phyloP scores from a whole-genome alignment of 1,140 invertebrate species.

The Battus philenor region DNA sequence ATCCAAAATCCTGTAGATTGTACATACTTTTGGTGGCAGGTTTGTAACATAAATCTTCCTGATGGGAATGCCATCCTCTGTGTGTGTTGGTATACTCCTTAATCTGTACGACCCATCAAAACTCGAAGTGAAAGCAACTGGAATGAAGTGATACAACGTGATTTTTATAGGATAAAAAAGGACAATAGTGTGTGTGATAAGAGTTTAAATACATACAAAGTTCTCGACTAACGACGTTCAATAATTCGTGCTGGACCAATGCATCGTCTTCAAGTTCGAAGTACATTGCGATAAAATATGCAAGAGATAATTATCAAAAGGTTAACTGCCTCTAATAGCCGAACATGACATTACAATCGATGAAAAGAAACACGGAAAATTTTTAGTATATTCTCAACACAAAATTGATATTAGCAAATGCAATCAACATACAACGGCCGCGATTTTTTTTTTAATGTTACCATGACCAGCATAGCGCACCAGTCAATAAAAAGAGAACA shows the following conservation, averaged over 20 bases:
- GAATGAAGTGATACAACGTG: slow-evolving; percentile 21
- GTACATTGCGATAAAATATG: slow-evolving; percentile 43
- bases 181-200: slow-evolving; percentile 5
- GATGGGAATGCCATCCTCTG: slow-evolving; percentile 70
- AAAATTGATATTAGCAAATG: slow-evolving; percentile 50
- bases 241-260: slow-evolving; percentile 42
- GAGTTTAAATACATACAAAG: slow-evolving; percentile 44
- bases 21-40: slow-evolving; percentile 57
- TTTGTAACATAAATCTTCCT: slow-evolving; percentile 65
- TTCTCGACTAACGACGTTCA: slow-evolving; percentile 46
- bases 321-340: slow-evolving; percentile 26
- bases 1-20: no score
- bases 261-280: slow-evolving; percentile 44
- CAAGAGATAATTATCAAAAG: slow-evolving; percentile 19
- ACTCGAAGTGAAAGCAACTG: slow-evolving; percentile 43
- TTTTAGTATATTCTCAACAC: slow-evolving; percentile 51
- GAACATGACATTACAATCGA: slow-evolving; percentile 29
- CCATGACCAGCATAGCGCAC: no score
- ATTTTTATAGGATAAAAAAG: slow-evolving; percentile 10
- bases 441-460: slow-evolving; percentile 40
- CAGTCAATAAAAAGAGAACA: no score
- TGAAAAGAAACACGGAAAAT: slow-evolving; percentile 44
- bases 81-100: slow-evolving; percentile 58
- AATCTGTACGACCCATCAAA: slow-evolving; percentile 37
- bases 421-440: slow-evolving; percentile 57